Evolutionary conservation across 2,113 vertebrate species (phyloP).

Genomic region (Gavialis gangeticus): DNA sequence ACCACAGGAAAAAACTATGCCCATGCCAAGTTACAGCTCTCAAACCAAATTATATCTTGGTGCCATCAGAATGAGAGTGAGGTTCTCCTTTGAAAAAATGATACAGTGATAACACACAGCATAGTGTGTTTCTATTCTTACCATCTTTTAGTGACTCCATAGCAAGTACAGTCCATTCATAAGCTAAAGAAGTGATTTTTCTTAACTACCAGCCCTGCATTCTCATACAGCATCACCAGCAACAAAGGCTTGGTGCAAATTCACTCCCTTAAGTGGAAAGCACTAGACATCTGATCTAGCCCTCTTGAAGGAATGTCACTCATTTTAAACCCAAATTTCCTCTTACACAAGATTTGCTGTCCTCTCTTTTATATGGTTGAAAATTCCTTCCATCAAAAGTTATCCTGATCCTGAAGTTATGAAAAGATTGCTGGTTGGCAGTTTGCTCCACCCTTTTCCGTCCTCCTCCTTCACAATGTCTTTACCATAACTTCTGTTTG

Average conservation of each 20-base stretch:
- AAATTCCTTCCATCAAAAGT: background rate
- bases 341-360: background rate
- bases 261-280: rapidly evolving
- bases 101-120: too few relatives aligned
- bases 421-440: background rate
- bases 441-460: background rate
- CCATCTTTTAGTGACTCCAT: background rate
- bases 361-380: background rate
- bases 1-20: too few relatives aligned
- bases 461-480: rapidly evolving
- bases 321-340: background rate
- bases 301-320: background rate
- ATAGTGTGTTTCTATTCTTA: too few relatives aligned
- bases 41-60: too few relatives aligned
- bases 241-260: background rate
- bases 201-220: background rate
- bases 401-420: background rate
- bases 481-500: rapidly evolving
- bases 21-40: too few relatives aligned
- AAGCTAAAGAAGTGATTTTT: background rate
- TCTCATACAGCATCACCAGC: background rate
- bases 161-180: background rate
- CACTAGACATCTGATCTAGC: background rate
- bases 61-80: too few relatives aligned
- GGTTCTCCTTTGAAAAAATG: too few relatives aligned